These are phyloP conservation scores for Macaria notata DNA, from an alignment of 2,888 invertebrate species.

Conservation along the genomic window DNA sequence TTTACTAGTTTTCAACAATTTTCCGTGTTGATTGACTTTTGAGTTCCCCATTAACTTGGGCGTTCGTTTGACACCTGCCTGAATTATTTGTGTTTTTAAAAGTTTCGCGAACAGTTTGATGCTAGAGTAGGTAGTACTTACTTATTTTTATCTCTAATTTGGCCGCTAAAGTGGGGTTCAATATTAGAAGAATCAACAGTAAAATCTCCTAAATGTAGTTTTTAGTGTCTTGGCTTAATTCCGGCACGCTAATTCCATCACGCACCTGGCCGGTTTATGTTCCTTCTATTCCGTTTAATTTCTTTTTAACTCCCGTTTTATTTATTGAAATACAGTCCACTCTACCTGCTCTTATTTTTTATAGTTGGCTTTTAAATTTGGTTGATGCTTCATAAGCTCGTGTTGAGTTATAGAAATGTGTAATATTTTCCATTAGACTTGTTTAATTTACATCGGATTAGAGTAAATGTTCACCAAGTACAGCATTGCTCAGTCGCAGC, in stretches of 20 bases:
- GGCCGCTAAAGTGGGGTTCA: conserved; percentile 17
- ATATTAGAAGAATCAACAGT: conserved; percentile 19
- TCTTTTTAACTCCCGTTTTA: conserved; percentile 30
- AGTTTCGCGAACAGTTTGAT: conserved; percentile 16
- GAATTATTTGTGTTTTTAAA: conserved; percentile 19
- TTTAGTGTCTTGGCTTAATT: conserved; percentile 33
- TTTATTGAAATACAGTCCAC: conserved; percentile 19
- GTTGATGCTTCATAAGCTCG: conserved; percentile 11
- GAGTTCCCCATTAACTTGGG: conserved; percentile 11
- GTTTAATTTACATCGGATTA: conserved; percentile 42
- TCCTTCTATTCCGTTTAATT: conserved; percentile 29
- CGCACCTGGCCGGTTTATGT: conserved; percentile 35
- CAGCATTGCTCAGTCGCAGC: conserved; percentile 42
- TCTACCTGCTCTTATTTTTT: conserved; percentile 25
- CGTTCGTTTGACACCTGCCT: conserved; percentile 14
- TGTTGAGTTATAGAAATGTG: conserved; percentile 14
- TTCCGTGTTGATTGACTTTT: conserved; percentile 15
- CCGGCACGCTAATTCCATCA: conserved; percentile 33
- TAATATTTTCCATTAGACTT: conserved; percentile 21
- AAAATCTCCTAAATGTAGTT: conserved; percentile 29
- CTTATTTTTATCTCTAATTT: conserved; percentile 23
- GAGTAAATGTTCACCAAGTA: conserved; percentile 47
- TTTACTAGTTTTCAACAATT: conserved; percentile 14
- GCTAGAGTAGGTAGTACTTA: conserved; percentile 7
- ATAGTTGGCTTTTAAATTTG: conserved; percentile 14